These are phyloP conservation scores for Iguana delicatissima DNA, from an alignment of 2,797 vertebrate genomes.

Conservation along the genomic window DNA sequence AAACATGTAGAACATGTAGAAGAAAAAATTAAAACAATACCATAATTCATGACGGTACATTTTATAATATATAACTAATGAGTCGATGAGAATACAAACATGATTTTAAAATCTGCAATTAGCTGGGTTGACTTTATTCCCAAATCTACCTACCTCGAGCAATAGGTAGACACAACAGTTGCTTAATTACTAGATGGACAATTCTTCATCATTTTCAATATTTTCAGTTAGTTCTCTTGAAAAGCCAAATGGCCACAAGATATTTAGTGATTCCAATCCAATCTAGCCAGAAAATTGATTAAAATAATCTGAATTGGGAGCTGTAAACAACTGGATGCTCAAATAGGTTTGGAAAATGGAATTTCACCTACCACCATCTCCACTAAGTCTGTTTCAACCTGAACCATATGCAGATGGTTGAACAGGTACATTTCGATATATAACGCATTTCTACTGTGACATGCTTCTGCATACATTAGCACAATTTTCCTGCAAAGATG, in stretches of 20 bases:
- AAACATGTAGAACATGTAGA: background rate
- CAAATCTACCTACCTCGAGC: slow-evolving; percentile 50
- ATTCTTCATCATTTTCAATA: slow-evolving; percentile 35
- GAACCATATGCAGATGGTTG: slow-evolving; percentile 37
- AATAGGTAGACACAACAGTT: background rate
- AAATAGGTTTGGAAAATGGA: slow-evolving; percentile 53
- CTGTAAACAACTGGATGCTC: slow-evolving; percentile 50
- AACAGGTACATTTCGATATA: slow-evolving; percentile 16
- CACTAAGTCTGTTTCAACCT: slow-evolving; percentile 34
- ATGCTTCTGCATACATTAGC: slow-evolving; percentile 15
- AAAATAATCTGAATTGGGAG: slow-evolving; percentile 68
- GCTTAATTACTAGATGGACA: slow-evolving; percentile 17
- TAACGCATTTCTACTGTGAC: background rate
- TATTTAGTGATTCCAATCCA: slow-evolving; percentile 58
- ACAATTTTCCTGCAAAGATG: slow-evolving; percentile 35
- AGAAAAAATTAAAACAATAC: slow-evolving; percentile 37
- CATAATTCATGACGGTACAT: slow-evolving; percentile 20
- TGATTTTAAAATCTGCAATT: background rate
- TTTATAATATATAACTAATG: slow-evolving; percentile 40
- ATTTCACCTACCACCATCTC: slow-evolving; percentile 4
- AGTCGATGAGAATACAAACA: slow-evolving; percentile 20
- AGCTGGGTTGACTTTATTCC: slow-evolving; percentile 1
- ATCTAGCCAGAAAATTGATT: slow-evolving; percentile 57
- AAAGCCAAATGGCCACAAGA: slow-evolving; percentile 53
- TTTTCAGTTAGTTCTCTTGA: slow-evolving; percentile 46